Conservation (phyloP, 2,888 invertebrate genomes). For the Phlogophora meticulosa region DNA sequence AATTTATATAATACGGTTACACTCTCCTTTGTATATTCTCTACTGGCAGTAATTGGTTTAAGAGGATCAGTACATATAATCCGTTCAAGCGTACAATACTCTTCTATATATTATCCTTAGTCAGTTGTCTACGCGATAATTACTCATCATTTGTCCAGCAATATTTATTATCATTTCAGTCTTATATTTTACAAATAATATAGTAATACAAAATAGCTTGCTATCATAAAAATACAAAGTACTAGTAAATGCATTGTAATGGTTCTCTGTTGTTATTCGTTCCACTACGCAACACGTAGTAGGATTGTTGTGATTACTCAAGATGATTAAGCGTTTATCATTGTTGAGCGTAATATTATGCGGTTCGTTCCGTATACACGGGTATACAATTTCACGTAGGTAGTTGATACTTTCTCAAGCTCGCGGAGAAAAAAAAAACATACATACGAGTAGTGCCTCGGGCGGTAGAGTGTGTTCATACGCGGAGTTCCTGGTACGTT, state of each 20-base stretch:
- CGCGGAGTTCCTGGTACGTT: constrained; percentile 76
- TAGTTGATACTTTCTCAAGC: constrained; percentile 70
- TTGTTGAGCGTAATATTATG: constrained; percentile 62
- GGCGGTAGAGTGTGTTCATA: constrained; percentile 66
- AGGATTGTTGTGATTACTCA: constrained; percentile 66
- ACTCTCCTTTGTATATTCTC: constrained; percentile 58
- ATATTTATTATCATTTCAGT: no score
- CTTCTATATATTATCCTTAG: constrained; percentile 25
- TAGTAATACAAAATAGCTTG: constrained; percentile 27
- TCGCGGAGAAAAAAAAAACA: constrained; percentile 50
- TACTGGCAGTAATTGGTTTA: constrained; percentile 69
- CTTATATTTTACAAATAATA: constrained; percentile 25
- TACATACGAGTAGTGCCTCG: constrained; percentile 42
- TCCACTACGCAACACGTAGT: constrained; percentile 55
- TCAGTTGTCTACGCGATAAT: constrained; percentile 12
- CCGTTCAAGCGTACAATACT: constrained; percentile 37
- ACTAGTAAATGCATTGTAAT: constrained; percentile 59
- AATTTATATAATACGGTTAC: constrained; percentile 63
- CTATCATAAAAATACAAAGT: constrained; percentile 47
- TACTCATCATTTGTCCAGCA: no score
- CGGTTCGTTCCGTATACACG: constrained; percentile 60
- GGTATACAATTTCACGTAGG: constrained; percentile 69
- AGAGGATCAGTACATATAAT: constrained; percentile 63
- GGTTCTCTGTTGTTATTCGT: constrained; percentile 53
- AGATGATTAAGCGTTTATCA: constrained; percentile 68